Evolutionary conservation across 2,888 invertebrate genomes (phyloP).

Genomic region (Lasioglossum oenotherae): DNA sequence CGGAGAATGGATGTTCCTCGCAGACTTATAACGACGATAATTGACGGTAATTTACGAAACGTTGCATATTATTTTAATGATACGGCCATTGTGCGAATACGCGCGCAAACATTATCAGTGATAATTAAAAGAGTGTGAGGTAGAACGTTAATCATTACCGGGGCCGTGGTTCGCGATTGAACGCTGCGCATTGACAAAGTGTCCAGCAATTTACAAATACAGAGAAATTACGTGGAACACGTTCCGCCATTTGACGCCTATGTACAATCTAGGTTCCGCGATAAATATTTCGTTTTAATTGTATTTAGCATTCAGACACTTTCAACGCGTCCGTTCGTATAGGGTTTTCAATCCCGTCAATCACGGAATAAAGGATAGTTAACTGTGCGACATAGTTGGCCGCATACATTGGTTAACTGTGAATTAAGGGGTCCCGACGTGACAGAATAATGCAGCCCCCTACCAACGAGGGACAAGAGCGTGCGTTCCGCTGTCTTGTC

Average conservation of each 20-base stretch:
- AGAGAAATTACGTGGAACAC: neutral
- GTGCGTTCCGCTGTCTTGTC: neutral
- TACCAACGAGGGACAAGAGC: neutral
- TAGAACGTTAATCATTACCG: neutral
- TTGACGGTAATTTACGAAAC: conserved; percentile 4
- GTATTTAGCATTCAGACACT: neutral
- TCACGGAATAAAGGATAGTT: neutral
- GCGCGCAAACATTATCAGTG: neutral
- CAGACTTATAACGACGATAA: neutral
- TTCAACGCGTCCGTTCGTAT: neutral
- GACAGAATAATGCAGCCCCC: neutral
- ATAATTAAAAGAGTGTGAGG: neutral
- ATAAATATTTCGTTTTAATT: neutral
- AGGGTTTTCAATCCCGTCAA: neutral
- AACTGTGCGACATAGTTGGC: neutral
- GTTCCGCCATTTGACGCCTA: neutral
- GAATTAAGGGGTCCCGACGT: neutral
- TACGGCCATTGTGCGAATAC: neutral
- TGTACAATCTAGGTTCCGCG: neutral
- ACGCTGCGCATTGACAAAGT: neutral
- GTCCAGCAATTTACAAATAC: neutral
- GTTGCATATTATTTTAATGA: conserved; percentile 7
- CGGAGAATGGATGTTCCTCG: neutral
- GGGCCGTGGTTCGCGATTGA: neutral
- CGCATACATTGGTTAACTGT: neutral